These are phyloP conservation scores for Choloepus didactylus DNA, from an alignment of 2,797 vertebrate genomes.

Conservation along the genomic window DNA sequence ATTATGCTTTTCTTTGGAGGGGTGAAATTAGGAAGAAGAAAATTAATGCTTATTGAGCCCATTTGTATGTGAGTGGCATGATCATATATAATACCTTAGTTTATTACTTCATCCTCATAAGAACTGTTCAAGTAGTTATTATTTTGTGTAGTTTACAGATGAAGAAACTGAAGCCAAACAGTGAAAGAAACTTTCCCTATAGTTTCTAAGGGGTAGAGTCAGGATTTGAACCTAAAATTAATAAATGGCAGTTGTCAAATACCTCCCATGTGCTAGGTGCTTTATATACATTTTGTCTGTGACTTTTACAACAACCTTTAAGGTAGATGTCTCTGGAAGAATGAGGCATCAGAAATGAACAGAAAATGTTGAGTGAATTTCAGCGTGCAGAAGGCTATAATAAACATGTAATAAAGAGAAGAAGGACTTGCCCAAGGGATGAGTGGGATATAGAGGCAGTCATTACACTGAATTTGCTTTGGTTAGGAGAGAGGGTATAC, in stretches of 20 bases:
- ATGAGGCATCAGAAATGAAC: not conserved
- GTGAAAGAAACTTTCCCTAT: not conserved
- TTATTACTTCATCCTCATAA: not conserved
- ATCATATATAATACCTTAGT: not conserved
- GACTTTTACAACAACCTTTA: not conserved
- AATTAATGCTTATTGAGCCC: not conserved
- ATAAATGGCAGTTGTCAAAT: not conserved
- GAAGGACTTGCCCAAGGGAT: not conserved
- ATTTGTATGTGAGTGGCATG: not conserved
- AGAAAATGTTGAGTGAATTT: not conserved
- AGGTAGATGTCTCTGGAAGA: not conserved
- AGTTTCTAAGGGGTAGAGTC: not conserved
- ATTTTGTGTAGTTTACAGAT: not conserved
- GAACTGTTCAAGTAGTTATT: not conserved
- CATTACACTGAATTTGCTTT: not conserved
- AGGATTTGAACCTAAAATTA: slow-evolving; percentile 2
- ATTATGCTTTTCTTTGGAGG: not conserved
- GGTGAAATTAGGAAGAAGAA: not conserved
- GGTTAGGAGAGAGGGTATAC: not conserved
- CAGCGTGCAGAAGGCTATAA: not conserved
- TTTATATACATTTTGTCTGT: not conserved
- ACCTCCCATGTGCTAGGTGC: not conserved
- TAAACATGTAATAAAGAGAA: not conserved
- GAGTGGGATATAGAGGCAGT: not conserved
- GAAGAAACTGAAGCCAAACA: not conserved